A percentile compares a stretch with the other conserved stretches of the same genome.
Conservation (phyloP, 2,797 vertebrate species). For the Capromys pilorides region DNA sequence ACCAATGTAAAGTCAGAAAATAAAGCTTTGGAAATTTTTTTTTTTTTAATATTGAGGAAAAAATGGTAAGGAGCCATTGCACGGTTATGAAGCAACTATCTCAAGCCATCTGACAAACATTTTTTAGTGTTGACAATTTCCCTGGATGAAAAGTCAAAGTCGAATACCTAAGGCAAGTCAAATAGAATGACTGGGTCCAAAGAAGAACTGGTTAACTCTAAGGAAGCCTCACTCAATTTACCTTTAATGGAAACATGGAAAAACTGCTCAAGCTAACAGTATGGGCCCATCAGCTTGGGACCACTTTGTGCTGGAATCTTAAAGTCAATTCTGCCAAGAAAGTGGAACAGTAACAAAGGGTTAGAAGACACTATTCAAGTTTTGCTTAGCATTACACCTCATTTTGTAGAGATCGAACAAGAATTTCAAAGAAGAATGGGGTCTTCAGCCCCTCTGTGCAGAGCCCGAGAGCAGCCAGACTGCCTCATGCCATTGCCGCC, state of each 20-base stretch:
- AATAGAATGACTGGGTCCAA: not conserved
- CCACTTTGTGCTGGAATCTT: not conserved
- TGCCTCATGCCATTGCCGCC: not conserved
- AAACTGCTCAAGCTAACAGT: not conserved
- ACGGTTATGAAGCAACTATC: not conserved
- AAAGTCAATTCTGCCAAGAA: not conserved
- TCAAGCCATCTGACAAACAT: not conserved
- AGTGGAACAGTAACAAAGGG: not conserved
- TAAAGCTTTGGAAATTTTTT: not conserved
- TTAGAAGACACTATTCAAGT: not conserved
- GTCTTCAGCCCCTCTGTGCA: not conserved
- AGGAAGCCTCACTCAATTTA: not conserved
- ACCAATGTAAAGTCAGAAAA: not conserved
- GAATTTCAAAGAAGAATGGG: not conserved
- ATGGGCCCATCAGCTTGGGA: not conserved
- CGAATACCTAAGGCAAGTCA: not conserved
- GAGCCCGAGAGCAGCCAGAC: not conserved
- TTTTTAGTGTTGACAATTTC: not conserved
- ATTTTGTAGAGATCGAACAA: not conserved
- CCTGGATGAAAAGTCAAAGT: not conserved
- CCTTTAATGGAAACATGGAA: not conserved
- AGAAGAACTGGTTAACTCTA: not conserved
- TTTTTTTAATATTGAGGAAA: not conserved
- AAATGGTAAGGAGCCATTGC: not conserved
- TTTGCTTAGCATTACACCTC: not conserved